phyloP scores from a whole-genome alignment of 2,113 vertebrate genomes.

The Phyllostomus discolor region DNA sequence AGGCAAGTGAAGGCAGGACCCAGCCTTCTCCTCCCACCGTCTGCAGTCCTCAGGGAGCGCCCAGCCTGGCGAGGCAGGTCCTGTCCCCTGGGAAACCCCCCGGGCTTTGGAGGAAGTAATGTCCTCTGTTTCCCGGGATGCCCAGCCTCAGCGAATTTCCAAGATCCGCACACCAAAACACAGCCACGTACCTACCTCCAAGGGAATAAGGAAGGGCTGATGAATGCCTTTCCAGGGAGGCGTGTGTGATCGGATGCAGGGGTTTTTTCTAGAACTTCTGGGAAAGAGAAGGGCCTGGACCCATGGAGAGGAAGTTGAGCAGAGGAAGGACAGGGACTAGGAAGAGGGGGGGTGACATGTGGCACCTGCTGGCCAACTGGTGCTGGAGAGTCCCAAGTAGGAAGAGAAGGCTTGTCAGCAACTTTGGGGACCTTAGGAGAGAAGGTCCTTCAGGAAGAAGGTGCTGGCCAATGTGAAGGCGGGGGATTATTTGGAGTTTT shows the following conservation, averaged over 20 bases:
- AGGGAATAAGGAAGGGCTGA: not conserved
- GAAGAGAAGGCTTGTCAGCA: not conserved
- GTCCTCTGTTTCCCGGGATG: not conserved
- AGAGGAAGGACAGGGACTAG: not conserved
- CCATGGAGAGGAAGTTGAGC: not conserved
- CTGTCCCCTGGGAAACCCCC: not conserved
- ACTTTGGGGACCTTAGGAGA: not conserved
- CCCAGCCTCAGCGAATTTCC: not conserved
- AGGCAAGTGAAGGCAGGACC: not conserved
- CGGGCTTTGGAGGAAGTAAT: not conserved
- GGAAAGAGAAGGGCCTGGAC: not conserved
- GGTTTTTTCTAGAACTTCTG: not conserved
- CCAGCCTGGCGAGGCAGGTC: not conserved
- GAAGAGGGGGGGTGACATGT: fast-evolving
- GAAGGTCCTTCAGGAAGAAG: no score
- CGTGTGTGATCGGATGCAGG: not conserved
- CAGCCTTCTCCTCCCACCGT: not conserved
- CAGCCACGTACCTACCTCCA: fast-evolving
- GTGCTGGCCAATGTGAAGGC: no score
- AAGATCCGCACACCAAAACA: not conserved
- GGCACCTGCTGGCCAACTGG: not conserved
- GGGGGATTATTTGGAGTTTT: not conserved
- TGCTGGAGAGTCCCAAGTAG: not conserved
- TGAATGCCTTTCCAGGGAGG: not conserved
- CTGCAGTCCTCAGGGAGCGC: not conserved